These are phyloP conservation scores for Gallinago undulata DNA, from an alignment of 2,113 vertebrate genomes.

Conservation along the genomic window DNA sequence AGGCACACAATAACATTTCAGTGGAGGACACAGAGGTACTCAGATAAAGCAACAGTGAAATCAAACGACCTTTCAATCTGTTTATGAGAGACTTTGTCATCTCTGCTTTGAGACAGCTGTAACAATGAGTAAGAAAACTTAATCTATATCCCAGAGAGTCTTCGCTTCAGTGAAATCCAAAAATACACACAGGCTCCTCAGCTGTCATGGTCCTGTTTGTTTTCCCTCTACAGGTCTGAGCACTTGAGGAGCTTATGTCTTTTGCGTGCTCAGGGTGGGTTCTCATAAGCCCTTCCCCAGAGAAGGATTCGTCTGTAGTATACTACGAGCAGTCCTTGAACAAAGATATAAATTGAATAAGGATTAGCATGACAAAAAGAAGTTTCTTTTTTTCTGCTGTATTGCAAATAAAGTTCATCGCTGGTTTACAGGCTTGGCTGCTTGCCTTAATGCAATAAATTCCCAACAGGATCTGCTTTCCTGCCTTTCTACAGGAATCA, in stretches of 20 bases:
- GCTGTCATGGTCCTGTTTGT: neutral
- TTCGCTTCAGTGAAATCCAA: neutral
- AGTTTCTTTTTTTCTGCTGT: neutral
- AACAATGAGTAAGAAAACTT: neutral
- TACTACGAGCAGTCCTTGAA: neutral
- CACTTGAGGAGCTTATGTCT: neutral
- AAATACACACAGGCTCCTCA: constrained; percentile 20
- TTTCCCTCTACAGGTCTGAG: neutral
- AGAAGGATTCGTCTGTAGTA: neutral
- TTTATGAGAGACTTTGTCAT: constrained; percentile 11
- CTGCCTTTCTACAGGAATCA: neutral
- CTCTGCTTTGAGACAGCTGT: neutral
- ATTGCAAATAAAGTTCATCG: neutral
- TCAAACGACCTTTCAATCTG: constrained; percentile 38
- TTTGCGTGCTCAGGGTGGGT: neutral
- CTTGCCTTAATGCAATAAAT: neutral
- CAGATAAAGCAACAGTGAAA: constrained; percentile 1
- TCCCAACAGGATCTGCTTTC: neutral
- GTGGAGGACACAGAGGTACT: neutral
- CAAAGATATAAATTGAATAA: constrained; percentile 25
- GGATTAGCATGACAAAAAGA: neutral
- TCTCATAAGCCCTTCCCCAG: constrained; percentile 11
- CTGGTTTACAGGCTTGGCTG: neutral
- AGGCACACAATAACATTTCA: neutral
- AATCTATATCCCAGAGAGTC: neutral